These are phyloP conservation scores for Brachypteracias leptosomus DNA, from an alignment of 2,113 vertebrate genomes.

Conservation along the genomic window DNA sequence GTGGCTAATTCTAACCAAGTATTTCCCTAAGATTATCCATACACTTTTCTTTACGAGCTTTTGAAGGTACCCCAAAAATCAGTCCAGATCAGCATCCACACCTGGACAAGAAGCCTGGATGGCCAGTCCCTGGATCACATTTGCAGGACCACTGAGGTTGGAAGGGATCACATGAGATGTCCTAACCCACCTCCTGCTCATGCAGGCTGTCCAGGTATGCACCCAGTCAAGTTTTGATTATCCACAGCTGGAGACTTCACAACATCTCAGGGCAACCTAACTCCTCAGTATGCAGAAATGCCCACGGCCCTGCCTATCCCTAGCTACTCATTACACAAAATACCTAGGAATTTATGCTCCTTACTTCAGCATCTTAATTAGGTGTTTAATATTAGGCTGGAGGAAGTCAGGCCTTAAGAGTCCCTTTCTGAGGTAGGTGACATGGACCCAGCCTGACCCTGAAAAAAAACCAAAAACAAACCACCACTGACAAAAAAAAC, in stretches of 20 bases:
- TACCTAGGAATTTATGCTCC: not conserved
- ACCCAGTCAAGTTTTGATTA: not conserved
- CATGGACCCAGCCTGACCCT: not conserved
- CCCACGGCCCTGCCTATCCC: not conserved
- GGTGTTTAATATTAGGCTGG: not conserved
- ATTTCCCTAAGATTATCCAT: not conserved
- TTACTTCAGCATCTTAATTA: not conserved
- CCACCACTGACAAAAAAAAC: not conserved
- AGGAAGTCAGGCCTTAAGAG: not conserved
- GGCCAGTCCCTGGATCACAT: not conserved
- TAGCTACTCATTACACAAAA: not conserved
- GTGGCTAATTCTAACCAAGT: not conserved
- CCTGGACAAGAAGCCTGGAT: not conserved
- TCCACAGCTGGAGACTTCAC: not conserved
- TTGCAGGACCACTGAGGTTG: not conserved
- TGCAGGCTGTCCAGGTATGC: not conserved
- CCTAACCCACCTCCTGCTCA: not conserved
- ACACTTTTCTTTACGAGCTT: not conserved
- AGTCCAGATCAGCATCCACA: not conserved
- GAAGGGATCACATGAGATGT: not conserved
- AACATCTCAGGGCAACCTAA: not conserved
- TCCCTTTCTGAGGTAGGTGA: not conserved
- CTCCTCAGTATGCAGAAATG: not conserved
- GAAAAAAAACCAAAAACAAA: no score
- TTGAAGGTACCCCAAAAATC: not conserved